A percentile compares a stretch with the other conserved stretches of the same genome.
Conservation (phyloP, 2,797 vertebrate genomes). For the Morelia viridis region DNA sequence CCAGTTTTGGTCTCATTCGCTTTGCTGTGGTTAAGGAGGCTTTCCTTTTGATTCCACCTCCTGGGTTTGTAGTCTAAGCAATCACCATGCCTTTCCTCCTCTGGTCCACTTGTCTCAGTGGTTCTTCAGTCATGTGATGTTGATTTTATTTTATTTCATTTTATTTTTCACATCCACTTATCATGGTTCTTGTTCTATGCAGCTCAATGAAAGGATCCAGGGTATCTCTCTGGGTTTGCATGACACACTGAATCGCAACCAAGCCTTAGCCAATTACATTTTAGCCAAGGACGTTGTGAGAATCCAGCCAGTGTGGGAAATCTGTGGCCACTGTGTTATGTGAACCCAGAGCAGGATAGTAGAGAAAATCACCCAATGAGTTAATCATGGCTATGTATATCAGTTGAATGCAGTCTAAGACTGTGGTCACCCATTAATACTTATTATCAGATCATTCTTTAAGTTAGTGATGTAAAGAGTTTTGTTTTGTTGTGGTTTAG, state of each 20-base stretch:
- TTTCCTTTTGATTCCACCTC: no score
- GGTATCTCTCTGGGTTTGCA: background rate
- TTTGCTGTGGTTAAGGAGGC: background rate
- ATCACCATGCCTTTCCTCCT: background rate
- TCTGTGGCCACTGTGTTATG: background rate
- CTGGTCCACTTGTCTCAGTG: background rate
- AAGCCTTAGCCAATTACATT: background rate
- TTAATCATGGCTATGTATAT: no score
- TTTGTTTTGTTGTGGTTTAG: background rate
- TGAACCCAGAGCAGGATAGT: background rate
- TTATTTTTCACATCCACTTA: background rate
- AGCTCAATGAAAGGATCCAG: background rate
- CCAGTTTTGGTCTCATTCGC: background rate
- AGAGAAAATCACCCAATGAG: background rate
- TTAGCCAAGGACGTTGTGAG: background rate
- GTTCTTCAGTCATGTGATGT: background rate
- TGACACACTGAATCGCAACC: background rate
- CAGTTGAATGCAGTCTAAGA: background rate
- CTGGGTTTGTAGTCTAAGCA: background rate
- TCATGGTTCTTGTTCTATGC: background rate
- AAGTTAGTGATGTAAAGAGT: background rate
- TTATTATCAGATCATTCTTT: background rate
- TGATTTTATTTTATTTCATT: background rate
- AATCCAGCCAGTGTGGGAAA: background rate
- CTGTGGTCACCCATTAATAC: background rate